Conservation (phyloP, 1,140 invertebrate genomes). For the Zaprionus tsacasi region DNA sequence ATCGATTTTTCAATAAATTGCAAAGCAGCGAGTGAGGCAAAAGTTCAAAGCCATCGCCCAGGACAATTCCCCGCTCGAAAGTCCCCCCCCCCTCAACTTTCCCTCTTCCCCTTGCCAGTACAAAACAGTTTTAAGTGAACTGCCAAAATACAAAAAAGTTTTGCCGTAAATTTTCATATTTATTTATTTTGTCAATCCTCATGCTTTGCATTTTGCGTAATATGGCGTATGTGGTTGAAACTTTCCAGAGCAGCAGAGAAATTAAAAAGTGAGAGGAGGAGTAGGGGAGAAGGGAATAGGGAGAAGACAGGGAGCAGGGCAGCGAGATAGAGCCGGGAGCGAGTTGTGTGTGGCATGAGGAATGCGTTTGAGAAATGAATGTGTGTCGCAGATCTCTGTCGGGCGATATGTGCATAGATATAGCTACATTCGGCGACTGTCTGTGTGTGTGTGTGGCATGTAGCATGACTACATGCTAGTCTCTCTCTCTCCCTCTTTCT, state of each 20-base stretch:
- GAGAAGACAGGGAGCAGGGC: background rate
- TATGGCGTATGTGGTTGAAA: slow-evolving; percentile 57
- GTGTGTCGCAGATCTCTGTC: slow-evolving; percentile 54
- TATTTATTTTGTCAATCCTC: slow-evolving; percentile 81
- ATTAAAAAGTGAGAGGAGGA: slow-evolving; percentile 16
- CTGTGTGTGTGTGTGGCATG: slow-evolving; percentile 17
- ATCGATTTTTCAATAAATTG: slow-evolving; percentile 82
- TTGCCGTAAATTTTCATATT: slow-evolving; percentile 81
- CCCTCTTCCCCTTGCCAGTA: background rate
- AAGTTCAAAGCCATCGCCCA: slow-evolving; percentile 69
- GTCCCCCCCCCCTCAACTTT: background rate
- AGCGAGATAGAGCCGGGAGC: slow-evolving; percentile 22
- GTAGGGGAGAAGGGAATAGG: background rate
- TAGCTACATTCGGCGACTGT: slow-evolving; percentile 39
- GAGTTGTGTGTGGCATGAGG: slow-evolving; percentile 34
- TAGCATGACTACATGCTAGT: slow-evolving; percentile 15
- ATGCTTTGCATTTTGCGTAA: slow-evolving; percentile 60
- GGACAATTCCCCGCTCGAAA: slow-evolving; percentile 28
- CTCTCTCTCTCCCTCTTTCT: no score
- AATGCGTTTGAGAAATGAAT: slow-evolving; percentile 58
- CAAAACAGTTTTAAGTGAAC: slow-evolving; percentile 54
- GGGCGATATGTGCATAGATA: slow-evolving; percentile 68
- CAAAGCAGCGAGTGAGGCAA: slow-evolving; percentile 35
- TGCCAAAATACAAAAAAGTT: slow-evolving; percentile 64
- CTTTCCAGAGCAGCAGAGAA: slow-evolving; percentile 42